phyloP scores from a whole-genome alignment of 2,888 invertebrate genomes.

The Drosophila mimica region DNA sequence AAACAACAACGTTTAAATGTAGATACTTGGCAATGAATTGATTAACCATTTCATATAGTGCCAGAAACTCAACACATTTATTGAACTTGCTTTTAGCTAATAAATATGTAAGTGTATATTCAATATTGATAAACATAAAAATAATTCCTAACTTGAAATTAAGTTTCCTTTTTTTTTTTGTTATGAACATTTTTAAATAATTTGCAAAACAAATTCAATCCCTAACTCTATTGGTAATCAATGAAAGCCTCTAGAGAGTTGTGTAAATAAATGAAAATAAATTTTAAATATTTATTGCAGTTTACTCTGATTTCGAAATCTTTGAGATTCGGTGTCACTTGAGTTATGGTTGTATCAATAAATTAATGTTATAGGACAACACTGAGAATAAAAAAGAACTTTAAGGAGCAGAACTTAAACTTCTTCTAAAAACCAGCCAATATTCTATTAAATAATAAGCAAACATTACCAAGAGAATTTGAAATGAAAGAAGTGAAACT shows the following conservation, averaged over 20 bases:
- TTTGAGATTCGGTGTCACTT: constrained; percentile 27
- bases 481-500: constrained; percentile 2
- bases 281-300: background rate
- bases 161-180: background rate
- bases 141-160: background rate
- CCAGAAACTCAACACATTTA: constrained; percentile 20
- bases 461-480: constrained; percentile 1
- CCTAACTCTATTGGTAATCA: constrained; percentile 2
- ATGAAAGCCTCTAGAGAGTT: constrained; percentile 8
- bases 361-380: constrained; percentile 6
- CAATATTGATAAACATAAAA: constrained; percentile 9
- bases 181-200: too few relatives aligned
- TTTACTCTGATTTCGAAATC: constrained; percentile 24
- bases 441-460: background rate
- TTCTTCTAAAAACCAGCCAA: background rate
- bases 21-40: constrained; percentile 17
- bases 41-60: constrained; percentile 28
- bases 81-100: constrained; percentile 24
- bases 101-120: constrained; percentile 29
- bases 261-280: constrained; percentile 33
- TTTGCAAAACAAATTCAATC: constrained; percentile 3
- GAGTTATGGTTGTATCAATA: constrained; percentile 50
- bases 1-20: constrained; percentile 2
- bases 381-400: constrained; percentile 2
- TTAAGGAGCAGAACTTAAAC: background rate